These are phyloP conservation scores for Eclectus roratus DNA, from an alignment of 2,113 vertebrate species.

Conservation along the genomic window DNA sequence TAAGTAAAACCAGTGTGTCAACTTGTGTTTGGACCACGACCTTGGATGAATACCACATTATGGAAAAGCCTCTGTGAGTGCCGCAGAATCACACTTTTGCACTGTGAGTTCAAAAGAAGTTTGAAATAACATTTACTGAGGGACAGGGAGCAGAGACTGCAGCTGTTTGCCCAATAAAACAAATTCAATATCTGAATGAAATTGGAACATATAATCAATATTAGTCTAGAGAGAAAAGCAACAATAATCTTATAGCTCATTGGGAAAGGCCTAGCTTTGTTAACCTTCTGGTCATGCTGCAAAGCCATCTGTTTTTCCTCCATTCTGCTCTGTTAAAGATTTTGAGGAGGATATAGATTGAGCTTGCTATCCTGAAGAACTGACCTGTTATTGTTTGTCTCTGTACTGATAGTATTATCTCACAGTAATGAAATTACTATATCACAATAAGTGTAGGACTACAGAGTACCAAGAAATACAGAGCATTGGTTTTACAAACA, in stretches of 20 bases:
- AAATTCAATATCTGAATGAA: constrained; percentile 31
- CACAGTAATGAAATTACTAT: neutral
- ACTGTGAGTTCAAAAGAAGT: neutral
- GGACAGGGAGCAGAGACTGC: neutral
- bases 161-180: constrained; percentile 42
- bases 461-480: neutral
- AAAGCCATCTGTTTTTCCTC: neutral
- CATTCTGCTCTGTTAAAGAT: neutral
- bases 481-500: neutral
- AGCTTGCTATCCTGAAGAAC: neutral
- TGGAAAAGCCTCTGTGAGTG: neutral
- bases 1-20: neutral
- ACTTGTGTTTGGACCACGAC: neutral
- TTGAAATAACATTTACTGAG: constrained; percentile 50
- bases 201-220: constrained; percentile 46
- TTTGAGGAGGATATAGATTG: neutral
- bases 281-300: neutral
- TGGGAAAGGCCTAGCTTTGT: constrained; percentile 13
- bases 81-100: neutral
- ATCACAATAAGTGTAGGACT: neutral
- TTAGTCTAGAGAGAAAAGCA: constrained; percentile 8
- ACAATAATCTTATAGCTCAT: neutral
- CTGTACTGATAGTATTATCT: neutral
- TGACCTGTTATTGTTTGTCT: neutral
- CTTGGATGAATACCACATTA: neutral